phyloP scores from a whole-genome alignment of 2,888 invertebrate species.

The Ametastegia equiseti region DNA sequence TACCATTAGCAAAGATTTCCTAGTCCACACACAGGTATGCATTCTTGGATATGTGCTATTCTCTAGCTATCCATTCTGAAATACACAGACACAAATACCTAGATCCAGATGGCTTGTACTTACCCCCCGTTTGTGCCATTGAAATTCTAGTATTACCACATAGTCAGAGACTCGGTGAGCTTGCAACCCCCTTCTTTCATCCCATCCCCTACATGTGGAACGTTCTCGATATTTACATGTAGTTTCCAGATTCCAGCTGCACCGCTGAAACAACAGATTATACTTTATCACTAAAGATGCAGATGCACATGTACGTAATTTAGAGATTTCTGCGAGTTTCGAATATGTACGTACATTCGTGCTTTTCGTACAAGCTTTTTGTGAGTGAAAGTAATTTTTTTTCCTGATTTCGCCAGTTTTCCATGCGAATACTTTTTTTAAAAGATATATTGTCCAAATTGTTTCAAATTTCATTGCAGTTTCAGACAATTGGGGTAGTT shows the following conservation, averaged over 20 bases:
- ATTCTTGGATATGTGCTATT: not conserved
- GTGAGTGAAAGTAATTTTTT: too few relatives aligned
- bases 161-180: not conserved
- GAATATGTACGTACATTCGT: too few relatives aligned
- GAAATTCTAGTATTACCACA: not conserved
- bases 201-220: too few relatives aligned
- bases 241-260: too few relatives aligned
- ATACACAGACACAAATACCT: not conserved
- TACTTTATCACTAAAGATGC: not conserved
- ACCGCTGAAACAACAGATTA: not conserved
- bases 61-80: not conserved
- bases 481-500: too few relatives aligned
- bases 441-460: too few relatives aligned
- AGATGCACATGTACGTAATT: too few relatives aligned
- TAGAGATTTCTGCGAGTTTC: too few relatives aligned
- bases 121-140: not conserved
- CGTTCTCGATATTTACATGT: not conserved
- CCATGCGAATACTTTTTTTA: too few relatives aligned
- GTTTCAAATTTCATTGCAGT: too few relatives aligned
- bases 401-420: too few relatives aligned
- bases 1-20: slow-evolving; percentile 33
- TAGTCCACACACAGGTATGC: not conserved
- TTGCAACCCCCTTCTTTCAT: not conserved
- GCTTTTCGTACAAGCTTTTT: too few relatives aligned
- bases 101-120: not conserved